Conservation (phyloP, 2,797 vertebrate species). For the Chrysocyon brachyurus region DNA sequence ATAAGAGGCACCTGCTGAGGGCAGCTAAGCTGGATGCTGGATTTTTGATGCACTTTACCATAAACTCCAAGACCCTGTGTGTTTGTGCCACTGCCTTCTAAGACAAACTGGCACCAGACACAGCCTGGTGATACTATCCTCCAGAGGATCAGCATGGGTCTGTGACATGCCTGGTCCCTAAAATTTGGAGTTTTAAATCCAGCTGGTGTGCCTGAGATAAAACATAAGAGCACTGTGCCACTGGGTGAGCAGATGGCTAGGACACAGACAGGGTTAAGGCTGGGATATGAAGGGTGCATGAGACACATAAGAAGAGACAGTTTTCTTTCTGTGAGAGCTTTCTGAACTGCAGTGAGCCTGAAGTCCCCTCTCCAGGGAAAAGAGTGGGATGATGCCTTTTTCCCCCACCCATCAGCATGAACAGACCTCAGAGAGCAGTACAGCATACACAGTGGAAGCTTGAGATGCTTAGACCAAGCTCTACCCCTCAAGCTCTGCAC, state of each 20-base stretch:
- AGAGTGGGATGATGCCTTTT: background rate
- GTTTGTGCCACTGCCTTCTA: background rate
- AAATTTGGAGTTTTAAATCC: background rate
- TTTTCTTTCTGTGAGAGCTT: background rate
- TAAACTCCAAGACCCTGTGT: background rate
- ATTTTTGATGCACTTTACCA: background rate
- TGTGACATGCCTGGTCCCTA: background rate
- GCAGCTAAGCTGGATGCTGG: background rate
- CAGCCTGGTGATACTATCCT: background rate
- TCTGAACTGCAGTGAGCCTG: background rate
- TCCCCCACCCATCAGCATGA: background rate
- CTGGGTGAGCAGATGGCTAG: background rate
- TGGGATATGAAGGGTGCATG: background rate
- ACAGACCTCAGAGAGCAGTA: background rate
- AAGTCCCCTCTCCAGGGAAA: background rate
- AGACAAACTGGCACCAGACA: background rate
- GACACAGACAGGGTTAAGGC: background rate
- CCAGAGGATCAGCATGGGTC: background rate
- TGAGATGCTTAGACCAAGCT: background rate
- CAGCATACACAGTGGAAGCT: background rate
- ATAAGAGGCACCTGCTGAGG: background rate
- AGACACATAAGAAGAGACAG: background rate
- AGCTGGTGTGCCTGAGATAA: background rate
- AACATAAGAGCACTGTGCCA: background rate
- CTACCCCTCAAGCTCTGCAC: background rate